phyloP scores from a whole-genome alignment of 2,113 vertebrate species.

The Stercorarius parasiticus region DNA sequence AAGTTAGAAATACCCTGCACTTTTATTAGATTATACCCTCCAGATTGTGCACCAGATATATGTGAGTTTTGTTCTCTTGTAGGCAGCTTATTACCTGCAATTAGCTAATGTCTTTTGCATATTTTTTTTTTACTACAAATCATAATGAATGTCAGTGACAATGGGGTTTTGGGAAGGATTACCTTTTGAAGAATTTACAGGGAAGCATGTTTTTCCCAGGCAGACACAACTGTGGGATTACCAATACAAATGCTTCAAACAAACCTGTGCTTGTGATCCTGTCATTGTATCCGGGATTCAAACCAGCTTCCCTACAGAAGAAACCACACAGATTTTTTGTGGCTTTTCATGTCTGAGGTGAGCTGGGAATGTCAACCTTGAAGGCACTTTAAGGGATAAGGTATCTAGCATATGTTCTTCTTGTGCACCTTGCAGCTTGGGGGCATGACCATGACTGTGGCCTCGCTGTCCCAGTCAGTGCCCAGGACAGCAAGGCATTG shows the following conservation, averaged over 20 bases:
- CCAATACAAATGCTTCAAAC: neutral
- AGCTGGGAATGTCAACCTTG: neutral
- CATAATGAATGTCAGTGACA: neutral
- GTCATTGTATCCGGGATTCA: neutral
- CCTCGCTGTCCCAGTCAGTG: fast-evolving
- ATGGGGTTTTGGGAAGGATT: neutral
- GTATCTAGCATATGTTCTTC: neutral
- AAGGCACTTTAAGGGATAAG: neutral
- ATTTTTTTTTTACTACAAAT: neutral
- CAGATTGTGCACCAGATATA: neutral
- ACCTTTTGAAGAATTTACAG: neutral
- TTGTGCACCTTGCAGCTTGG: neutral
- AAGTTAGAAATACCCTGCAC: neutral
- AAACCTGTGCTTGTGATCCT: neutral
- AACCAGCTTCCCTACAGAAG: neutral
- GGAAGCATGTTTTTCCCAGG: neutral
- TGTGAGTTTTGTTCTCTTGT: neutral
- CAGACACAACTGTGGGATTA: neutral
- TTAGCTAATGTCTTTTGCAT: neutral
- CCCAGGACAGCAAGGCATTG: neutral
- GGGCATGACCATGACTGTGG: fast-evolving
- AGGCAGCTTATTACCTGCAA: neutral
- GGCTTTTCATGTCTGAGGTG: neutral
- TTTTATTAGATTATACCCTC: neutral
- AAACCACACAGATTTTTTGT: neutral